Evolutionary conservation across 2,797 vertebrate species (phyloP), one percentile per base, ranked within the genome.

Genomic region (Denticeps clupeoides): DNA sequence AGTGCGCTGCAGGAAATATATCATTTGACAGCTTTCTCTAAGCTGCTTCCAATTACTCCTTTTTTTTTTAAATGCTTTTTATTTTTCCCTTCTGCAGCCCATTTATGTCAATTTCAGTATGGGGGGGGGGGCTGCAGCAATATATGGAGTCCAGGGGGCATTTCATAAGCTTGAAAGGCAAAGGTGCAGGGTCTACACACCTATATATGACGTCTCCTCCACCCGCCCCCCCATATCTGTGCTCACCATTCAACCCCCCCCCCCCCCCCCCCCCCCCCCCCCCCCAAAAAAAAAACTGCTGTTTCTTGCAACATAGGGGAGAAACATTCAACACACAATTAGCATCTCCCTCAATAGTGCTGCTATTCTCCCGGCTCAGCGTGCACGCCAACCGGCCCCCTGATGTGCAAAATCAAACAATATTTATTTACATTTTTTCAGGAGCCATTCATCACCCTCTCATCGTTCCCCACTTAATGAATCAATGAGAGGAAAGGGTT

Each of bases 341-440:
- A 56, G 43, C 47, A 40, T 54, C 40, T 40, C 49, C 31, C 13
- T 56, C n/a, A n/a, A n/a, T n/a, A 49, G 51, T 27, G 45, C 54
- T 56, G 48, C 60, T 63, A 50, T 60, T 19, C 41, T 40, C 23
- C 37, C 53, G 31, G 58, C 50, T 47, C 49, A 49, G 42, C 55
- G 62, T 61, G 50, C 38, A 38, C 60, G 41, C 47, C 49, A 45
- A 51, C 56, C 61, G 42, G 29, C 49, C 9, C 29, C 27, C 6
- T 7, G 9, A 45, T 41, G 51, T 51, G 52, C 59, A 63, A n/a
- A 57, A 65, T 70, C 65, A 67, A 65, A 71, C 55, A 62, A 40
- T 50, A 43, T 28, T 64, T 63, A 62, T 45, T 64, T 63, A 68
- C 60, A 58, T 57, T 56, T 31, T 42, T 43, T 55, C 47, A 57